A percentile compares a stretch with the other conserved stretches of the same genome.
These are phyloP conservation scores for Pseudanteris insignis DNA, from an alignment of 2,888 invertebrate species.

Conservation along the genomic window DNA sequence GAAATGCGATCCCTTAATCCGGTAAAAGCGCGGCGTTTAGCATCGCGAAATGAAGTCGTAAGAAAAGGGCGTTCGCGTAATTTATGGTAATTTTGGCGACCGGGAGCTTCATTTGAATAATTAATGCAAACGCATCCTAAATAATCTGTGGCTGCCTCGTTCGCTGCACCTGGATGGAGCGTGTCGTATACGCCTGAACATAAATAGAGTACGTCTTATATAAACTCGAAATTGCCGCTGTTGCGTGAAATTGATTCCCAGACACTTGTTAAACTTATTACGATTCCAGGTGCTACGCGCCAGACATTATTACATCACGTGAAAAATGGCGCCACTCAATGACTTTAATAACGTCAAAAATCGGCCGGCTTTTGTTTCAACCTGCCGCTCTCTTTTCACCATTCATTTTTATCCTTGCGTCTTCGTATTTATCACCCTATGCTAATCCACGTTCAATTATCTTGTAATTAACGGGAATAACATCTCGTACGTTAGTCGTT, in stretches of 20 bases:
- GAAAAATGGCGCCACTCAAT: conserved; percentile 38
- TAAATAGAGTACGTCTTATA: conserved; percentile 48
- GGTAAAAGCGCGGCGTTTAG: conserved; percentile 29
- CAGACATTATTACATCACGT: conserved; percentile 39
- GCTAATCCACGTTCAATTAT: conserved; percentile 16
- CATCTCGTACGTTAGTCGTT: too few species aligned
- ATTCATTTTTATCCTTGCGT: background rate
- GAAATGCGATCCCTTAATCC: conserved; percentile 49
- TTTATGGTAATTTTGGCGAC: conserved; percentile 60
- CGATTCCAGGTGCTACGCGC: conserved; percentile 49
- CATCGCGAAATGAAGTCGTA: conserved; percentile 44
- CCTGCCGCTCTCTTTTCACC: background rate
- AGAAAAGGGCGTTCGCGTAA: conserved; percentile 51
- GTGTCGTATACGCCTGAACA: conserved; percentile 44
- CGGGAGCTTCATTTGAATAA: conserved; percentile 61
- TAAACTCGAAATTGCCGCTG: conserved; percentile 55
- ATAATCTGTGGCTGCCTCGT: conserved; percentile 59
- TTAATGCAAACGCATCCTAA: conserved; percentile 65
- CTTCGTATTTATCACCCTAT: conserved; percentile 5
- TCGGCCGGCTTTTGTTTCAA: conserved; percentile 26
- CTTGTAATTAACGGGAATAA: background rate
- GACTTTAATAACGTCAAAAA: conserved; percentile 40
- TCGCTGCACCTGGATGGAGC: conserved; percentile 58
- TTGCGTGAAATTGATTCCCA: conserved; percentile 58
- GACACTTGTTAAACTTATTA: conserved; percentile 57